Base-by-base conservation (phyloP, 2,797 vertebrate genomes). In the Sus cebifrons region DNA sequence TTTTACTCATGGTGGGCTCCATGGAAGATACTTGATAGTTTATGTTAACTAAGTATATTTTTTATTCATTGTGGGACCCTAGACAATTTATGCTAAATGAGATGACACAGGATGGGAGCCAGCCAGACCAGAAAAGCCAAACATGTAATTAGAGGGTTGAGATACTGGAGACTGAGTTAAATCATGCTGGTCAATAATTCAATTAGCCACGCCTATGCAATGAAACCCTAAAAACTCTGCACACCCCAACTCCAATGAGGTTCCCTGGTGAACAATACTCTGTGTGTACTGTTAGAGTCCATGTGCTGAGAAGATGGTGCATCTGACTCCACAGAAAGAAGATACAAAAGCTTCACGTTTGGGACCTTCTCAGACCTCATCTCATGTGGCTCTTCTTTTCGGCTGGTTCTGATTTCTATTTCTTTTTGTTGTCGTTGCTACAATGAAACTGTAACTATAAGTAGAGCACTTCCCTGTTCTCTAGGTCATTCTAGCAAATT, bases 381-480 rank as follows among this genome's bases (percentile, higher is more conserved):
- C 32, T 16, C 49, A 21, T 7, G 6, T 18, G 2, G 58, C 44
- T 89, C 25, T 84, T 71, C 36, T 52, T 60, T 60, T 86, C 7
- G 5, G 15, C 6, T 56, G 13, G 20, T 44, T 56, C 65, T 73
- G 17, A 86, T 73, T 67, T 60, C 13, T 44, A 75, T 40, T 18
- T 49, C 36, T 75, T 56, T 32, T 84, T 67, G 44, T 62, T 36
- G 32, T 32, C 89, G 49, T 29, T 71, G 11, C 27, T 87, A 44
- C 49, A 83, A 67, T 67, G 86, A 83, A 89, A 81, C 14, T 65
- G 0, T 67, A 86, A 84, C 16, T 86, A 2, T 67, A 86, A 79
- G 32, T 52, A 83, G 1, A 94, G 58, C 40, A 85, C 9, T 96
- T 84, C 74, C 29, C 27, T 75, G 60, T 94, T 92, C 60, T 90